Base-by-base conservation (phyloP, 2,113 vertebrate species). In the Acrocephalus kingi region DNA sequence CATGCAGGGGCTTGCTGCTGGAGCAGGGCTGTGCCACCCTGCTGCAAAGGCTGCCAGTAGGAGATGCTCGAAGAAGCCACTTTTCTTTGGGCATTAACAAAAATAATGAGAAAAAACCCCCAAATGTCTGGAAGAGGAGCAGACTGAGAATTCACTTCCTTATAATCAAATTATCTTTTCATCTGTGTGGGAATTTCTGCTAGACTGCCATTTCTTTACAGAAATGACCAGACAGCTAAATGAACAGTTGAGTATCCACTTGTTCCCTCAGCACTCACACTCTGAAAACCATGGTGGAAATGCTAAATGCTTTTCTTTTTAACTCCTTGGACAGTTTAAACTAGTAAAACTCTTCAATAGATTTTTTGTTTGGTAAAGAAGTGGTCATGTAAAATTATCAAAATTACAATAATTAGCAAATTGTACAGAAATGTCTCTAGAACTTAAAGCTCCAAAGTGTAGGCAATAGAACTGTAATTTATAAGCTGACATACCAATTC, bases 351-450 rank as follows among this genome's bases (percentile, higher is more conserved):
- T 51, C 39, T 68, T 90, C n/a, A 69, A 15, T 41, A 59, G 59
- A 27, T 33, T 73, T 91, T 90, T 67, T 56, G 18, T 64, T 83
- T 59, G 5, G 15, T 71, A 72, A 81, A 78, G 66, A 93, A 2
- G 16, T 80, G 25, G 30, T 69, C 54, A 67, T 33, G 72, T 86
- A 91, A 95, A 96, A 93, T 93, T 81, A 94, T 89, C 61, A 58
- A 90, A 94, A 96, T 84, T 95, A 39, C 27, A 59, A 37, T 82
- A 74, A 88, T 84, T 90, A 93, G 22, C 46, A 84, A 90, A 68
- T 90, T 80, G 51, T 41, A 80, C 49, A 80, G 54, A 54, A 85
- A 92, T n/a, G 11, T 51, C 87, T 85, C 80, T 37, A 83, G 54
- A 61, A 90, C 11, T 37, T 94, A 10, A 31, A 84, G 31, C 39